Evolutionary conservation across 1,140 invertebrate species (phyloP).

Genomic region (Laupala kohalensis): DNA sequence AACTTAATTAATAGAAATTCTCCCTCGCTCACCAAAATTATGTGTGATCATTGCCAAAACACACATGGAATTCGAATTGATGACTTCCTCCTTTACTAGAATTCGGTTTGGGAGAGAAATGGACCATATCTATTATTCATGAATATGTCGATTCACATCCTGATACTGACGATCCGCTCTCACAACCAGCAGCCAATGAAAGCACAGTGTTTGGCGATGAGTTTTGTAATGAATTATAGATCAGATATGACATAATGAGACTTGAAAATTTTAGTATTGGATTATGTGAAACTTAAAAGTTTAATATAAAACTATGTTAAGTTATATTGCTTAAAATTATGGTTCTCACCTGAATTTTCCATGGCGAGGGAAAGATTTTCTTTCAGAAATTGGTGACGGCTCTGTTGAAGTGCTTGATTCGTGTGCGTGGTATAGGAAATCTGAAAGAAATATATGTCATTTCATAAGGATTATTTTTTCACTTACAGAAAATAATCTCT

Average conservation of each 20-base stretch:
- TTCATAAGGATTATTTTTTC: constrained; percentile 11
- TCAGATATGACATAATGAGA: not conserved
- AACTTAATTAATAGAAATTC: too few relatives aligned
- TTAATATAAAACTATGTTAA: not conserved
- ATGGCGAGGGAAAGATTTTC: constrained; percentile 17
- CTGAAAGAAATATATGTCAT: constrained; percentile 14
- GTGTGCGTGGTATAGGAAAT: constrained; percentile 33
- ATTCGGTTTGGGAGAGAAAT: too few relatives aligned
- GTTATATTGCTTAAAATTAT: not conserved
- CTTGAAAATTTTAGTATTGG: not conserved
- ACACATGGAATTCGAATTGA: too few relatives aligned
- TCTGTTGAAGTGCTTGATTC: constrained; percentile 39
- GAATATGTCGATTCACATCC: not conserved
- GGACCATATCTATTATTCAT: too few relatives aligned
- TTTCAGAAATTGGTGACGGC: constrained; percentile 37
- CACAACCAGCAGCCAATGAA: not conserved
- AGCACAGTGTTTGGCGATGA: not conserved
- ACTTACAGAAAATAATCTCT: not conserved
- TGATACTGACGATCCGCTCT: not conserved
- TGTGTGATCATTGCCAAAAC: too few relatives aligned
- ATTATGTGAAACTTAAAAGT: not conserved
- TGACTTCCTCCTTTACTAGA: too few relatives aligned
- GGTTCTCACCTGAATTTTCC: constrained; percentile 11
- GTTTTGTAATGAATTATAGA: not conserved
- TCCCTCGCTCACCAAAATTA: too few relatives aligned